Base-by-base conservation (phyloP, 2,797 vertebrate species). In the Myotis myotis region DNA sequence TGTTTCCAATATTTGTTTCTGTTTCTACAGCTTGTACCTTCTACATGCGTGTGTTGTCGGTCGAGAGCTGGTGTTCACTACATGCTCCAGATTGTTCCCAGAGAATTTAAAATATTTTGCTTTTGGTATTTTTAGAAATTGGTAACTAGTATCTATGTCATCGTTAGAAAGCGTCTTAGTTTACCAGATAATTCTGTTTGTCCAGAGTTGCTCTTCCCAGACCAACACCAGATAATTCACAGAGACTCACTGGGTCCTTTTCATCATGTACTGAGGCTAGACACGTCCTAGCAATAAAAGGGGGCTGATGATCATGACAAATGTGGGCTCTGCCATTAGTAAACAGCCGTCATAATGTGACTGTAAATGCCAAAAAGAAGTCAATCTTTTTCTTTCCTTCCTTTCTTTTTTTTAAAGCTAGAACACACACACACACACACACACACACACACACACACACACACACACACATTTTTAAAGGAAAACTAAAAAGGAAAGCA, bases 71-170 rank as follows among this genome's bases (percentile, higher is more conserved):
- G 33, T 9, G 0, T 90, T 80, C 15, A 3, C 12, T 4, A 79
- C 15, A 70, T 36, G 38, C 75, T 89, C 74, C 36, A 1, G 6
- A 70, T 88, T 1, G 4, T 90, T 92, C 51, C 78, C 60, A n/a
- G 95, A 84, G 60, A 88, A 44, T 38, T 80, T 41, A 66, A 81
- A 90, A 33, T 85, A 53, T 38, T 74, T 95, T 87, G 62, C 55
- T 93, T 90, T 93, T 88, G 60, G 33, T 95, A 30, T 94, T 93
- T 95, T 91, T 82, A 60, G 88, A 82, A 82, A 82, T 71, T 41
- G 85, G 49, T 92, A 72, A 92, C 38, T 71, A 36, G 76, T 74
- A 87, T 84, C 36, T 79, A 3, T 70, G 82, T 70, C 15, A 28
- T 80, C 41, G 36, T 88, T 84, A 85, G 89, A 55, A 87, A 87